Conservation (phyloP, 2,113 vertebrate genomes). For the Pseudopipra pipra region DNA sequence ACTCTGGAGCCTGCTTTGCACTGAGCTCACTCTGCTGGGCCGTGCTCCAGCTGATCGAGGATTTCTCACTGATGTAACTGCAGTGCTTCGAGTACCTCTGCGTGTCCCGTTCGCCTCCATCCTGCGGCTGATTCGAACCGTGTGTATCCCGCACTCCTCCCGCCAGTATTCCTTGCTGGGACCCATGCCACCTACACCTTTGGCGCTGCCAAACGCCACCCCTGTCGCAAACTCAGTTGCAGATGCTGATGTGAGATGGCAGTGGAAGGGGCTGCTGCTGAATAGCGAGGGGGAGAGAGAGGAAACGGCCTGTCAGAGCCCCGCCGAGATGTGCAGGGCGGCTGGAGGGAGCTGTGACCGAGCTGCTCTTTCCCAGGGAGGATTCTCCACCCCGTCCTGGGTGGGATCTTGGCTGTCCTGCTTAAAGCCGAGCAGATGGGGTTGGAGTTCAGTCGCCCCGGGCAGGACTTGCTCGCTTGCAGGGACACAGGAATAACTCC, state of each 20-base stretch:
- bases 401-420: conserved; percentile 34
- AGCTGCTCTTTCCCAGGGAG: conserved; percentile 45
- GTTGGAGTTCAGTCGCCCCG: background rate
- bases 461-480: background rate
- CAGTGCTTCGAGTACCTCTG: background rate
- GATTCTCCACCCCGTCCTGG: conserved; percentile 64
- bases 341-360: conserved; percentile 5
- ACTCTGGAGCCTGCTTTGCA: background rate
- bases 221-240: fast-evolving
- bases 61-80: background rate
- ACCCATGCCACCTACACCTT: background rate
- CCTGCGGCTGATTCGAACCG: background rate
- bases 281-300: background rate
- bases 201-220: background rate
- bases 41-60: background rate
- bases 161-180: background rate
- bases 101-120: fast-evolving
- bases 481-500: background rate
- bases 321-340: background rate
- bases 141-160: fast-evolving
- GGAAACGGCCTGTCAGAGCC: background rate
- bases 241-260: background rate
- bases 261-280: background rate
- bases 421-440: conserved; percentile 28
- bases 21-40: background rate